Evolutionary conservation across 92 coral and sea anemone species (phyloP).

Genomic region (Metridium senile): DNA sequence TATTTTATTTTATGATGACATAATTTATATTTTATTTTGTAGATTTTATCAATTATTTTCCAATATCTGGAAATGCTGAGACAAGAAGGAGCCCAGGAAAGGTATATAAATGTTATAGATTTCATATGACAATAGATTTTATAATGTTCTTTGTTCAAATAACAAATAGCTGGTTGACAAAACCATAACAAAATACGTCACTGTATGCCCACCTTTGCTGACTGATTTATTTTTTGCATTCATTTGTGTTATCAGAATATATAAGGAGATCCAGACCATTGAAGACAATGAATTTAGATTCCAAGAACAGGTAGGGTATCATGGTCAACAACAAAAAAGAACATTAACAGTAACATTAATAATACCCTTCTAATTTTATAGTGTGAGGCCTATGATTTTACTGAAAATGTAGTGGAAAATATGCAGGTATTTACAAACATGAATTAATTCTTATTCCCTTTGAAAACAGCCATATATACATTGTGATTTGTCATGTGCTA

Average conservation of each 20-base stretch:
- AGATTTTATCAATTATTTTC: constrained; percentile 78
- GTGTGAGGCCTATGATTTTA: constrained; percentile 87
- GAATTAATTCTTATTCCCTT: no score
- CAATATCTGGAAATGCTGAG: constrained; percentile 85
- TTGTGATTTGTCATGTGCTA: no score
- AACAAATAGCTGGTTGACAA: no score
- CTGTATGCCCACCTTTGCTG: no score
- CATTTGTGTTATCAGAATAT: constrained; percentile 52
- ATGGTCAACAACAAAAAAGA: no score
- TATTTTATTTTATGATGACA: not conserved
- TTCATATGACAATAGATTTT: no score
- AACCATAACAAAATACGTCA: no score
- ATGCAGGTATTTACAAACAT: constrained; percentile 98
- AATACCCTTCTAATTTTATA: constrained; percentile 11
- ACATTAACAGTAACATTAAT: not conserved
- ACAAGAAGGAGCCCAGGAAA: constrained; percentile 75
- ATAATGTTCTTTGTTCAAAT: no score
- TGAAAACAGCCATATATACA: no score
- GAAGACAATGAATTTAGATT: constrained; percentile 85
- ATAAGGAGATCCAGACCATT: constrained; percentile 75
- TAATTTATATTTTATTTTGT: not conserved
- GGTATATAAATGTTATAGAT: no score
- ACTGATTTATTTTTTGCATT: not conserved
- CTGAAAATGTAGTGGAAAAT: constrained; percentile 85
- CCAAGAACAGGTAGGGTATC: constrained; percentile 75